Evolutionary conservation across 2,888 invertebrate genomes (phyloP).

Genomic region (Euplexia lucipara): DNA sequence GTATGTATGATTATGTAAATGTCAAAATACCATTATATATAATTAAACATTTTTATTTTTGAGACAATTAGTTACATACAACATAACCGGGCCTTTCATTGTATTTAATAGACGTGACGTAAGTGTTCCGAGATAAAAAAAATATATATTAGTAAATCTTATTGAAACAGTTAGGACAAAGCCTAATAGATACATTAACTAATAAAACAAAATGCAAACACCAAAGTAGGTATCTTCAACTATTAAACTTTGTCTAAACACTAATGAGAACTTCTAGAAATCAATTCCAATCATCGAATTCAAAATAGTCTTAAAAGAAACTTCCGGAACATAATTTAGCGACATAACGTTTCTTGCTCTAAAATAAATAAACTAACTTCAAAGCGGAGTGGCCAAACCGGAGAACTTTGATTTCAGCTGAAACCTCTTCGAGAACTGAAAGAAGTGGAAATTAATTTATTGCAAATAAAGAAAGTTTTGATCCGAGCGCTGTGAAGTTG

Average conservation of each 20-base stretch:
- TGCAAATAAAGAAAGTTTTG: constrained; percentile 69
- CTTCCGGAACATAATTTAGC: constrained; percentile 21
- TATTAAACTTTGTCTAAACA: background rate
- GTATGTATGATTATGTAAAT: too few species aligned
- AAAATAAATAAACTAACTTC: constrained; percentile 54
- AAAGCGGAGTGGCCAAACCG: constrained; percentile 35
- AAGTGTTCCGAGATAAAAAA: too few species aligned
- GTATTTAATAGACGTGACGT: too few species aligned
- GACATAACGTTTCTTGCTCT: constrained; percentile 32
- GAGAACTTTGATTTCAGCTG: constrained; percentile 59
- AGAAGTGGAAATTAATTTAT: constrained; percentile 68
- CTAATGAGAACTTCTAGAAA: background rate
- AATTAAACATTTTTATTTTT: too few species aligned
- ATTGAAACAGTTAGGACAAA: too few species aligned
- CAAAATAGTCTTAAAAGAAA: constrained; percentile 9
- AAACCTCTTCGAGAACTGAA: constrained; percentile 56
- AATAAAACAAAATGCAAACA: background rate
- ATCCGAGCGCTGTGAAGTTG: constrained; percentile 62
- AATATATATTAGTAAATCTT: too few species aligned
- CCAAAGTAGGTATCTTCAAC: too few species aligned
- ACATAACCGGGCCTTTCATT: too few species aligned
- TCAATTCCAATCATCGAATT: constrained; percentile 13
- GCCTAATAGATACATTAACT: too few species aligned
- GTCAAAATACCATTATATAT: too few species aligned
- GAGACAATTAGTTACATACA: too few species aligned